These are phyloP conservation scores for Ophion ventricosus DNA, from an alignment of 2,888 invertebrate genomes.

Conservation along the genomic window DNA sequence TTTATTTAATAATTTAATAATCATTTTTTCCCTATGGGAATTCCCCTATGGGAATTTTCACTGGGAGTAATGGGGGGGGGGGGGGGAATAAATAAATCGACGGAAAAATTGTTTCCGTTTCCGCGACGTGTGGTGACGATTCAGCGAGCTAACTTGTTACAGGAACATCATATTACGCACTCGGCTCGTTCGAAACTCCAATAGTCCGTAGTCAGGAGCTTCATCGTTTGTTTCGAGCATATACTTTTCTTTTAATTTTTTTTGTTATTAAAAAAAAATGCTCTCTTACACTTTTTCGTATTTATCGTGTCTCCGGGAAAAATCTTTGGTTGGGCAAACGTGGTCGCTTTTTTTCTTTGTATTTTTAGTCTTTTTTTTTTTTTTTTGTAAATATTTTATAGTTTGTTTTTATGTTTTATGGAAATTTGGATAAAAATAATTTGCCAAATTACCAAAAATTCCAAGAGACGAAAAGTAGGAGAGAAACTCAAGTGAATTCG, in stretches of 20 bases:
- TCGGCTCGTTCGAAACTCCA: background rate
- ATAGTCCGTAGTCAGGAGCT: background rate
- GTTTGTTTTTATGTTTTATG: no score
- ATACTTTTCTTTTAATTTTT: background rate
- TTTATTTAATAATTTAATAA: no score
- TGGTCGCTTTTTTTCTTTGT: no score
- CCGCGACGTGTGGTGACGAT: background rate
- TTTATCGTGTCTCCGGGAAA: no score
- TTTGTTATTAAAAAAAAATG: no score
- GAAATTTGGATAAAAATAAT: no score
- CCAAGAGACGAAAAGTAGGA: background rate
- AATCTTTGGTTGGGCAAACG: no score
- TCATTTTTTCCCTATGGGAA: background rate
- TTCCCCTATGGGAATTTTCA: background rate
- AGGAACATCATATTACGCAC: background rate
- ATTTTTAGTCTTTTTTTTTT: no score
- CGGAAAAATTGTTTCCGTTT: background rate
- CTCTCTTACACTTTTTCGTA: no score
- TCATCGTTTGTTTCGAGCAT: background rate
- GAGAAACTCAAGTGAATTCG: conserved; percentile 40
- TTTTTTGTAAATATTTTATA: no score
- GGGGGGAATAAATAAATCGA: background rate
- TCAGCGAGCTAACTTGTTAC: background rate
- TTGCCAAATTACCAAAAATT: no score
- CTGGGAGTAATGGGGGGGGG: background rate